A percentile compares a stretch with the other conserved stretches of the same genome.
Evolutionary conservation across 92 coral and sea anemone species (phyloP).

Genomic region (Zoanthus sansibaricus): DNA sequence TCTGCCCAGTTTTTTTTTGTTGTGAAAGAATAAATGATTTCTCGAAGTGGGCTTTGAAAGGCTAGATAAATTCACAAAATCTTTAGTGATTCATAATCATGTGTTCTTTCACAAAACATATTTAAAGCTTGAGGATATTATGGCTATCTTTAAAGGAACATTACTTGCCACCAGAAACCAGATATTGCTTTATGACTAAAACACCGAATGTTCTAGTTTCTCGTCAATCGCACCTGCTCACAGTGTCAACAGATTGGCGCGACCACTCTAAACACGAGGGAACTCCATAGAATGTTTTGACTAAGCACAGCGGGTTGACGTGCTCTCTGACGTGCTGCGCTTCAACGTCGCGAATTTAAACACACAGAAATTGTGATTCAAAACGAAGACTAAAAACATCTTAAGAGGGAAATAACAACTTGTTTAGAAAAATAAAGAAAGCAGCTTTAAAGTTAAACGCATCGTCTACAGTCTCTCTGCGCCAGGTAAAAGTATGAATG

Average conservation of each 20-base stretch:
- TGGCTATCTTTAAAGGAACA: neutral
- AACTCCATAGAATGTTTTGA: neutral
- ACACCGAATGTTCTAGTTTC: conserved; percentile 16
- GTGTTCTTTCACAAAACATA: neutral
- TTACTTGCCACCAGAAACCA: neutral
- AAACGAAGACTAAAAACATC: neutral
- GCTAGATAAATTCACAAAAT: neutral
- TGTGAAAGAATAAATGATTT: neutral
- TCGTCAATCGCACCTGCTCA: neutral
- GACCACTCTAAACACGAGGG: conserved; percentile 11
- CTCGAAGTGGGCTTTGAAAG: neutral
- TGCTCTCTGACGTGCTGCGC: neutral
- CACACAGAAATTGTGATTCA: neutral
- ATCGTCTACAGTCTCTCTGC: too few relatives aligned
- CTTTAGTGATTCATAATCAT: neutral
- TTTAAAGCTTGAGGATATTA: conserved; percentile 1
- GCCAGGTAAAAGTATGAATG: too few relatives aligned
- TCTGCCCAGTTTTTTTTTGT: neutral
- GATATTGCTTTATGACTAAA: neutral
- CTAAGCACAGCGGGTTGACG: conserved; percentile 5
- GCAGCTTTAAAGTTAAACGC: too few relatives aligned
- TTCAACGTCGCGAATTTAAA: neutral
- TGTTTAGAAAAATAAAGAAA: too few relatives aligned
- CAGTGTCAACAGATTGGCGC: neutral
- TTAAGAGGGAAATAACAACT: neutral